Evolutionary conservation across 2,888 invertebrate species (phyloP), one percentile per base, ranked within the genome.

Genomic region (Eupithecia abbreviata): DNA sequence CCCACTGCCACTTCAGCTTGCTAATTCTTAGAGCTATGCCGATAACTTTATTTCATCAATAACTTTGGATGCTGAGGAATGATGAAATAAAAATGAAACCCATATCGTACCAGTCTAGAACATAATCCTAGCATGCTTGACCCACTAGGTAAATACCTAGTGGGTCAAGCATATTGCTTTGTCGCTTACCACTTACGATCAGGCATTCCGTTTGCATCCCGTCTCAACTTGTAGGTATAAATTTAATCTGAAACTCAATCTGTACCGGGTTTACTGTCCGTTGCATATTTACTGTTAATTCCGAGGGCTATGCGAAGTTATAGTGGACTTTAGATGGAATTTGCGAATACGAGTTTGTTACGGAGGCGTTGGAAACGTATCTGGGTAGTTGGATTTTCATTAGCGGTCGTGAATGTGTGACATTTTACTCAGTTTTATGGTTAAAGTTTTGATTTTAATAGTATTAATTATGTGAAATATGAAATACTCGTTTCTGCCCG

Each of bases 261-360:
- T 49, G 13, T 47, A 41, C 45, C 3, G 43, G 47, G 65, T 45
- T 71, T 51, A 69, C 69, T 47, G 18, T 45, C 69, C 49, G 69
- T 45, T 69, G 18, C 49, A 69, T 69, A 69, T 69, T 69, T 47
- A 47, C 47, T 69, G 69, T 69, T 69, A 69, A 69, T 69, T 69
- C n/a, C 72, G 41, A 18, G 18, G 47, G 18, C 18, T 69, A 49
- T 47, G 69, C 18, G 30, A 30, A 73, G 68, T 77, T 71, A 74
- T 71, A 66, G 71, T 72, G 69, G 76, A 45, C 72, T 67, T 72
- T 76, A 77, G 75, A 77, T 70, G 67, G 75, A 77, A 78, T 78
- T 30, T 73, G 73, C 71, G 74, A 81, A 81, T 77, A 79, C 74
- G 75, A 77, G 78, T 75, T 79, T 73, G 79, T 77, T 77, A 70